Evolutionary conservation across 1,140 invertebrate species (phyloP).

Genomic region (Helicoverpa armigera): DNA sequence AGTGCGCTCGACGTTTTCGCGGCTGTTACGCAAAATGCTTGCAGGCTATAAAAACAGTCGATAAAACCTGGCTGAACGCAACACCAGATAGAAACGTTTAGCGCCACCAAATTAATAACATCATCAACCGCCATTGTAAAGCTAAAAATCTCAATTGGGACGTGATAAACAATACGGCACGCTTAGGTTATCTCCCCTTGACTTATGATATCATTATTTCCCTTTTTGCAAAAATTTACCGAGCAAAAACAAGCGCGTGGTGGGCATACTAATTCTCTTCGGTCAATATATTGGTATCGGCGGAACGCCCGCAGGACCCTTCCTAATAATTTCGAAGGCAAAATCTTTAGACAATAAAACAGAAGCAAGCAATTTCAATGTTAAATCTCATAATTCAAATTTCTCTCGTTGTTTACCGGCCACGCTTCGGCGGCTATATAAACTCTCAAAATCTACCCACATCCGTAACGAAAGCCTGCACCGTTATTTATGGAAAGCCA

Average conservation of each 20-base stretch:
- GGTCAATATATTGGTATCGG: constrained; percentile 80
- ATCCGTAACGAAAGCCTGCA: constrained; percentile 83
- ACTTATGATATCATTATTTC: constrained; percentile 84
- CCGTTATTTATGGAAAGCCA: constrained; percentile 85
- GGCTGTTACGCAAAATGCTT: constrained; percentile 19
- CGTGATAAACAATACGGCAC: constrained; percentile 77
- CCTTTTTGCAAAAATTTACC: constrained; percentile 82
- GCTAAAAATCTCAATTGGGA: constrained; percentile 70
- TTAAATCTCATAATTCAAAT: constrained; percentile 84
- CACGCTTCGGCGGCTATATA: constrained; percentile 77
- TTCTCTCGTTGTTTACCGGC: constrained; percentile 77
- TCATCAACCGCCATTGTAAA: constrained; percentile 63
- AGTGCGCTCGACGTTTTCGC: constrained; percentile 60
- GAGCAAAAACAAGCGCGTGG: constrained; percentile 77
- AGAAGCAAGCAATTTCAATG: constrained; percentile 75
- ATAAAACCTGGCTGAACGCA: neutral
- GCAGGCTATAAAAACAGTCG: neutral
- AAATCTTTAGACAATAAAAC: constrained; percentile 80
- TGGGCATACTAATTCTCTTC: constrained; percentile 79
- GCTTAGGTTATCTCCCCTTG: constrained; percentile 80
- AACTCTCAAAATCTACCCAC: constrained; percentile 84
- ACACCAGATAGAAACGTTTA: constrained; percentile 35
- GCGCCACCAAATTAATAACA: constrained; percentile 61
- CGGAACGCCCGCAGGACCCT: constrained; percentile 59
- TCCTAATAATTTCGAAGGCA: constrained; percentile 68